phyloP scores from a whole-genome alignment of 2,888 invertebrate species.

The Luperina nickerlii region DNA sequence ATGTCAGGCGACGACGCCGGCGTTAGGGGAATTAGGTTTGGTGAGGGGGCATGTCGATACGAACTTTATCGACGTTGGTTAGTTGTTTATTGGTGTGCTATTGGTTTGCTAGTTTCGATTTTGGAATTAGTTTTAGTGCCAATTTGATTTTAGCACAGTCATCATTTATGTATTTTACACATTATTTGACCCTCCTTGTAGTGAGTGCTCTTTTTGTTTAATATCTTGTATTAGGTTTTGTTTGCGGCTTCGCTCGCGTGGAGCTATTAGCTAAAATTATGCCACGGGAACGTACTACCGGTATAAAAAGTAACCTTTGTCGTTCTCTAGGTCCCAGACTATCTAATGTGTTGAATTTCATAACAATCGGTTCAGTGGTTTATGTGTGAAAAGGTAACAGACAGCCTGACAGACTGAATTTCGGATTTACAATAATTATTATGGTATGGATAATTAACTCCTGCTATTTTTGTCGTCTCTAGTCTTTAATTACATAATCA shows the following conservation, averaged over 20 bases:
- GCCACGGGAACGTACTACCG: no score
- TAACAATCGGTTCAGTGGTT: not conserved
- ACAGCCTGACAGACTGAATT: not conserved
- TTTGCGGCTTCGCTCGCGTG: not conserved
- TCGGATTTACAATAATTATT: not conserved
- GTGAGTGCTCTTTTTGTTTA: no score
- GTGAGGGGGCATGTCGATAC: constrained; percentile 68
- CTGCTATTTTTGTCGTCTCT: not conserved
- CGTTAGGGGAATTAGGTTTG: constrained; percentile 78
- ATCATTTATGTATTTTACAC: not conserved
- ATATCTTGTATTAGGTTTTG: not conserved
- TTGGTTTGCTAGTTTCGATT: not conserved
- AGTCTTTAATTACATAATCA: not conserved
- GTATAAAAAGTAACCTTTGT: not conserved
- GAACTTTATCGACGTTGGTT: constrained; percentile 57
- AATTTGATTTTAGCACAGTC: not conserved
- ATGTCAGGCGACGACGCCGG: constrained; percentile 68
- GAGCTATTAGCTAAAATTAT: no score
- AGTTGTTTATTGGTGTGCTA: constrained; percentile 16
- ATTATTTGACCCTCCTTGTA: not conserved
- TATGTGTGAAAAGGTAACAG: not conserved
- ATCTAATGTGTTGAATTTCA: not conserved
- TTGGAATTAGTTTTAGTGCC: constrained; percentile 8
- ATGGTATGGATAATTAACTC: not conserved
- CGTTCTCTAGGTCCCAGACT: not conserved